Conservation (phyloP, 1,140 invertebrate species). For the Listronotus bonariensis region DNA sequence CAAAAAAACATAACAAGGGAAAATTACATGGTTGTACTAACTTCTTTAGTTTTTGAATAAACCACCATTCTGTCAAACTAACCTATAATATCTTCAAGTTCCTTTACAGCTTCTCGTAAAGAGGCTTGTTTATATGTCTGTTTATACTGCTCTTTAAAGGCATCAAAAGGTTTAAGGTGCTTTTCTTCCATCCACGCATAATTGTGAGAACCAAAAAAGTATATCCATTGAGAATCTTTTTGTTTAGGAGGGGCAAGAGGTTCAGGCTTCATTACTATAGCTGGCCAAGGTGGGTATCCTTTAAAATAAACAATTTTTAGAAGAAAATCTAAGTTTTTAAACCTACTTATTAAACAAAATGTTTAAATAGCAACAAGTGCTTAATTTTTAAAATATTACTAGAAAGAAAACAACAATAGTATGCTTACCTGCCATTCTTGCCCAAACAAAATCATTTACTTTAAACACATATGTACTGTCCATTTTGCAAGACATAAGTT, state of each 20-base stretch:
- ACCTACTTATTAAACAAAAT: not conserved
- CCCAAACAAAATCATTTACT: conserved; percentile 31
- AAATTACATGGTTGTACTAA: too few species aligned
- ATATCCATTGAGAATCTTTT: conserved; percentile 81
- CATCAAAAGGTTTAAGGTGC: conserved; percentile 81
- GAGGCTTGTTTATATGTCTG: conserved; percentile 76
- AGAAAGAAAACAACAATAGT: too few species aligned
- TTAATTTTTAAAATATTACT: too few species aligned
- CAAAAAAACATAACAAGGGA: not conserved
- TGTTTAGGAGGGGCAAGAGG: conserved; percentile 62
- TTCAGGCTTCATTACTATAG: conserved; percentile 74
- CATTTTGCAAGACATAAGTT: not conserved
- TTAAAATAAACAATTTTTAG: not conserved
- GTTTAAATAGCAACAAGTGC: too few species aligned
- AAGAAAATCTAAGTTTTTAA: not conserved
- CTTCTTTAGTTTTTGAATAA: too few species aligned
- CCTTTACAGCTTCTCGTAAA: conserved; percentile 83
- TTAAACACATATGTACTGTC: not conserved
- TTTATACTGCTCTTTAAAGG: conserved; percentile 78
- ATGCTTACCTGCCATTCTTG: conserved; percentile 57
- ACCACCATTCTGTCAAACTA: not conserved
- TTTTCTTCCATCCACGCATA: conserved; percentile 90
- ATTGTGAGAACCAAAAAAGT: conserved; percentile 92
- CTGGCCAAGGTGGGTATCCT: conserved; percentile 91
- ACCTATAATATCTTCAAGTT: conserved; percentile 76